Percentiles rank a stretch among this genome's conserved stretches.
phyloP scores from a whole-genome alignment of 2,113 vertebrate genomes.

The Leptobrachium ailaonicum region DNA sequence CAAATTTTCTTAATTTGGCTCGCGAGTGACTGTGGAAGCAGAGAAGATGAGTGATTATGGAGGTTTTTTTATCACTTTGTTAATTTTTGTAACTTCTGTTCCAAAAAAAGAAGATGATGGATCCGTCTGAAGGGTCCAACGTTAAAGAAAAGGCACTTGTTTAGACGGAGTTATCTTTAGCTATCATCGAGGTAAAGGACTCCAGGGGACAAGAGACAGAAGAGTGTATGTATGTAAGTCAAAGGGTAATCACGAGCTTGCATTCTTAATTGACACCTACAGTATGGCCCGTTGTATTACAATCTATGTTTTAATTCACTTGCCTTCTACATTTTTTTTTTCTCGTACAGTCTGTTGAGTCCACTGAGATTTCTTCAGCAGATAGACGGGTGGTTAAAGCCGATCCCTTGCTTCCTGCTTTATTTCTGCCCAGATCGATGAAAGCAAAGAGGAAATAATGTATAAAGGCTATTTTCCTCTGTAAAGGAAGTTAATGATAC shows the following conservation, averaged over 20 bases:
- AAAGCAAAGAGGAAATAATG: slow-evolving; percentile 38
- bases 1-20: slow-evolving; percentile 1
- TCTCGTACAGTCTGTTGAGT: slow-evolving; percentile 16
- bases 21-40: too few species aligned
- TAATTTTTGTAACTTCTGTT: too few species aligned
- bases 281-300: slow-evolving; percentile 24
- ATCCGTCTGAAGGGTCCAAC: too few species aligned
- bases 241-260: slow-evolving; percentile 3
- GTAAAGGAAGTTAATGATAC: slow-evolving; percentile 34
- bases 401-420: slow-evolving; percentile 29
- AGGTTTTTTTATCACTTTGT: too few species aligned
- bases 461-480: slow-evolving; percentile 44
- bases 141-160: too few species aligned
- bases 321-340: slow-evolving; percentile 25
- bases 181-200: too few species aligned
- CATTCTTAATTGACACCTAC: slow-evolving; percentile 28
- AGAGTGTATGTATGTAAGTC: not conserved
- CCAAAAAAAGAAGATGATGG: too few species aligned
- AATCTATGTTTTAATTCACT: slow-evolving; percentile 24
- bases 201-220: not conserved
- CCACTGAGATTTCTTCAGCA: slow-evolving; percentile 30
- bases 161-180: too few species aligned
- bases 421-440: slow-evolving; percentile 44
- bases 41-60: too few species aligned
- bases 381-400: slow-evolving; percentile 39